Base-by-base conservation (phyloP, 2,888 invertebrate species). In the Physocephala rufipes region DNA sequence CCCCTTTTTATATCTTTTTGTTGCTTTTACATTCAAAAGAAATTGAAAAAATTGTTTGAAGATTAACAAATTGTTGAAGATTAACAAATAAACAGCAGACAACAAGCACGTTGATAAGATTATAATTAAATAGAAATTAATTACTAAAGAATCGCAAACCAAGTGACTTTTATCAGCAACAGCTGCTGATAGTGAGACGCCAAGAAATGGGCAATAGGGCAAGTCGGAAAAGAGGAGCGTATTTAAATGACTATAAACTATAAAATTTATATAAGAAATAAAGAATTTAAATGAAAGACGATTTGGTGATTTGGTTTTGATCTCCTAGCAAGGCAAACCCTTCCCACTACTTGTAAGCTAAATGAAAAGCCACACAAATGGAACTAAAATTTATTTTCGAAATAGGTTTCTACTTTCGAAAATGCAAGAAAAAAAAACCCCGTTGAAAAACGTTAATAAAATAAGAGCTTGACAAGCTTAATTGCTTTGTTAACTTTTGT, bases 381-480 rank as follows among this genome's bases (percentile, higher is more conserved):
- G 13, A 30, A 59, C 13, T 30, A 30, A 26, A 19, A 62, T 19
- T 43, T 16, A 43, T n/a, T n/a, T n/a, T n/a, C n/a, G n/a, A n/a
- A n/a, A n/a, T n/a, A n/a, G n/a, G n/a, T n/a, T n/a, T n/a, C n/a
- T n/a, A 62, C 16, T 36, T 43, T 62, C 16, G 26, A 5, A 28
- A 62, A 62, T 45, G 62, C 43, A 21, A 62, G 16, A 62, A 43
- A 62, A 62, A 21, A n/a, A 21, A 19, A 5, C n/a, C n/a, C n/a
- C n/a, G n/a, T n/a, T 19, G 49, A 21, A 64, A 64, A 49, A 64
- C 24, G 51, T 51, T 51, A 61, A n/a, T 36, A 49, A 43, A 36
- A 68, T 49, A 53, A 26, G 15, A 51, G 21, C 61, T 49, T 36
- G 30, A 62, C 68, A 51, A 51, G 68, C 61, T 62, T 68, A 61